Percentiles rank a stretch among this genome's conserved stretches.
These are phyloP conservation scores for Lutraria lutraria DNA, from an alignment of 2,888 invertebrate genomes.

Conservation along the genomic window DNA sequence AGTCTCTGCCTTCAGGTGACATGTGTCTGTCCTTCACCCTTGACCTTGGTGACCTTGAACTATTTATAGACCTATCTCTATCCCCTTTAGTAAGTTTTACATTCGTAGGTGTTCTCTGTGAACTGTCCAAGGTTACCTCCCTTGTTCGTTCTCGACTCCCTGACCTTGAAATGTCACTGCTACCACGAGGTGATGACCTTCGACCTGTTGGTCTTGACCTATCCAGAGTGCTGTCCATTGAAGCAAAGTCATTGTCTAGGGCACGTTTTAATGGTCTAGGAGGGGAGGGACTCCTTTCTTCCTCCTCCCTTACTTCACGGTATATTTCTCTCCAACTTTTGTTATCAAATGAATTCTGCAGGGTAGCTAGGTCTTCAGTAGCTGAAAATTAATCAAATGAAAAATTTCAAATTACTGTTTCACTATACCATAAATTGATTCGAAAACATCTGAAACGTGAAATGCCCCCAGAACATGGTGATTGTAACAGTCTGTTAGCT, in stretches of 20 bases:
- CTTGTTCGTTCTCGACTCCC: slow-evolving; percentile 37
- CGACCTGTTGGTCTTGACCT: slow-evolving; percentile 46
- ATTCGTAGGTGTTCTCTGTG: slow-evolving; percentile 16
- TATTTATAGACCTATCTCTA: slow-evolving; percentile 43
- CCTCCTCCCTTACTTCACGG: slow-evolving; percentile 69
- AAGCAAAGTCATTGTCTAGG: slow-evolving; percentile 65
- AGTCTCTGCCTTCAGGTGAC: slow-evolving; percentile 54
- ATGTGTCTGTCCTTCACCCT: slow-evolving; percentile 43
- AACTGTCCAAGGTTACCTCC: slow-evolving; percentile 24
- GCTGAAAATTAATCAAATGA: background rate
- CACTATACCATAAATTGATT: too few species aligned
- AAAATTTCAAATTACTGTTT: too few species aligned
- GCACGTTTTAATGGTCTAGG: slow-evolving; percentile 64
- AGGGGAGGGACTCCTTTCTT: slow-evolving; percentile 48
- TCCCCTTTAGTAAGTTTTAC: slow-evolving; percentile 28
- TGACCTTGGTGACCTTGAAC: slow-evolving; percentile 30
- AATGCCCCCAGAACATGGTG: too few species aligned
- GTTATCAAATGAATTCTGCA: slow-evolving; percentile 36
- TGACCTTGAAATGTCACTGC: slow-evolving; percentile 50
- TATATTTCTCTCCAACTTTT: slow-evolving; percentile 74
- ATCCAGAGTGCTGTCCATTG: slow-evolving; percentile 45
- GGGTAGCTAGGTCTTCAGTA: background rate
- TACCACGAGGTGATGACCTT: slow-evolving; percentile 49
- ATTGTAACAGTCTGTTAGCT: too few species aligned
- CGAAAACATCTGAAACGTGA: too few species aligned